These are phyloP conservation scores for Coranthus polyacanthus DNA, from an alignment of 2,797 vertebrate species.

Conservation along the genomic window DNA sequence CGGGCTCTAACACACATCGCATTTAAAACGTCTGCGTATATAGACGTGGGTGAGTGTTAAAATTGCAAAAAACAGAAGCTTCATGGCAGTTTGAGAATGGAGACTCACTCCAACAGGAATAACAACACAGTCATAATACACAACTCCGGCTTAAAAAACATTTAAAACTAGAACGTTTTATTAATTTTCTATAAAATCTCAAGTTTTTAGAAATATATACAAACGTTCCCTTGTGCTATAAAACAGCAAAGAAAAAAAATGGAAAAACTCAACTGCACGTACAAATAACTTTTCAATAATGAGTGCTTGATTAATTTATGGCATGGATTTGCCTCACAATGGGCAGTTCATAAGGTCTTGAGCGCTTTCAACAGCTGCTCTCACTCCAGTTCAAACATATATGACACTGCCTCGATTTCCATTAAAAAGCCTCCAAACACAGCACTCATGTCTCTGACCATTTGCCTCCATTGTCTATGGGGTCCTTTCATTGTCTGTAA, in stretches of 20 bases:
- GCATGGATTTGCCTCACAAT: constrained; percentile 90
- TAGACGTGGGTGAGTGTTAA: neutral
- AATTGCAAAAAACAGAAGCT: neutral
- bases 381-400: constrained; percentile 89
- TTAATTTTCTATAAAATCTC: constrained; percentile 96
- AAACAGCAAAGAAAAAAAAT: constrained; percentile 80
- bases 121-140: constrained; percentile 38
- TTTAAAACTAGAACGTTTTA: constrained; percentile 93
- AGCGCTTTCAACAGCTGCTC: constrained; percentile 84
- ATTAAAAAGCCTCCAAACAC: constrained; percentile 92
- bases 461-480: constrained; percentile 88
- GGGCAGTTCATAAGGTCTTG: constrained; percentile 87
- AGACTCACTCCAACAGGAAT: constrained; percentile 23
- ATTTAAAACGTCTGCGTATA: constrained; percentile 5
- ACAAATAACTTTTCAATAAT: constrained; percentile 87
- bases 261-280: constrained; percentile 73
- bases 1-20: neutral
- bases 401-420: constrained; percentile 91
- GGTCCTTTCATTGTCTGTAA: constrained; percentile 89
- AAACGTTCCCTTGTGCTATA: constrained; percentile 84
- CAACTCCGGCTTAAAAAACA: constrained; percentile 54
- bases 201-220: constrained; percentile 92
- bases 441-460: constrained; percentile 87
- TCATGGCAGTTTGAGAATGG: constrained; percentile 1
- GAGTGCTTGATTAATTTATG: constrained; percentile 92